Evolutionary conservation across 1,140 invertebrate species (phyloP).

Genomic region (Bathynomus jamesi): DNA sequence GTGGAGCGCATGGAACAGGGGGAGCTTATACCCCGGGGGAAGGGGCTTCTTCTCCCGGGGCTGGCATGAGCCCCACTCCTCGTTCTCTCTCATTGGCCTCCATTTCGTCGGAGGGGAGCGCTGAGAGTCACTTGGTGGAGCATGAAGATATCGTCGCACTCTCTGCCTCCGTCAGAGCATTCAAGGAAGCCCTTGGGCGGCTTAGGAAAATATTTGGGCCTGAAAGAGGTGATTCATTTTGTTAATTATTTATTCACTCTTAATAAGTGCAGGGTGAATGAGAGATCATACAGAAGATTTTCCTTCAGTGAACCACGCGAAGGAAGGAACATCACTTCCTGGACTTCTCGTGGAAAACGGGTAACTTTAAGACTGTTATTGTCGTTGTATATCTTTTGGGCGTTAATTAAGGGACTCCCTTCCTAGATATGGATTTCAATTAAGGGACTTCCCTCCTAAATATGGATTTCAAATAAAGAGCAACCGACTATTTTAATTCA

Average conservation of each 20-base stretch:
- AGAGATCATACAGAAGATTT: neutral
- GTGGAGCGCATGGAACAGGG: neutral
- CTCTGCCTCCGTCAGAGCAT: slow-evolving; percentile 49
- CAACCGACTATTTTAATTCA: too few relatives aligned
- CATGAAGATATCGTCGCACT: slow-evolving; percentile 50
- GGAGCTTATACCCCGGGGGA: neutral
- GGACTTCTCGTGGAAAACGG: too few relatives aligned
- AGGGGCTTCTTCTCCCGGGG: neutral
- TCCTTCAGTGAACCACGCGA: too few relatives aligned
- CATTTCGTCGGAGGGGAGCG: slow-evolving; percentile 44
- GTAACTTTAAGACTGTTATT: too few relatives aligned
- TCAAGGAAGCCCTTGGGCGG: slow-evolving; percentile 49
- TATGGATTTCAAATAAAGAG: too few relatives aligned
- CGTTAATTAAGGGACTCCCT: too few relatives aligned
- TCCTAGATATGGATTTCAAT: too few relatives aligned
- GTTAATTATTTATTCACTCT: neutral
- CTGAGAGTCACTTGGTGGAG: slow-evolving; percentile 44
- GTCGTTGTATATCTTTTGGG: too few relatives aligned
- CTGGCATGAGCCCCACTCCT: slow-evolving; percentile 19
- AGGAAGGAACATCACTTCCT: too few relatives aligned
- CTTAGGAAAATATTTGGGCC: slow-evolving; percentile 46
- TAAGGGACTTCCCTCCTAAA: too few relatives aligned
- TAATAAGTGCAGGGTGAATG: too few relatives aligned
- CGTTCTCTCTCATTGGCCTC: slow-evolving; percentile 43
- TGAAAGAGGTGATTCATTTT: slow-evolving; percentile 42